A percentile compares a stretch with the other conserved stretches of the same genome.
Conservation (phyloP, 1,140 invertebrate species). For the Drosophila mojavensis region DNA sequence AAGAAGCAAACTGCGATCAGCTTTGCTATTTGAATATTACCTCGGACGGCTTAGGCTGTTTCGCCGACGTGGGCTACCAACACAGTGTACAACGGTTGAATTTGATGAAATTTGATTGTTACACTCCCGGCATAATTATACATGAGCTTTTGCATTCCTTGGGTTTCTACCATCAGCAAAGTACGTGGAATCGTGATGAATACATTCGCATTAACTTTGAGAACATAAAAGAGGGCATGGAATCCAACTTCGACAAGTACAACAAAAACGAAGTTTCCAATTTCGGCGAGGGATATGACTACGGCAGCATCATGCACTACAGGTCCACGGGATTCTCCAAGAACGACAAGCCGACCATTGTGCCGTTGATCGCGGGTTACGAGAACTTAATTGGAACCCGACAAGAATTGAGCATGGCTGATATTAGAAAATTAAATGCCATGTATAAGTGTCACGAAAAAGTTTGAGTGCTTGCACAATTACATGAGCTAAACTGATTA, state of each 20-base stretch:
- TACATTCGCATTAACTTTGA: slow-evolving; percentile 86
- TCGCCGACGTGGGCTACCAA: slow-evolving; percentile 85
- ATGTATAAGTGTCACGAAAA: slow-evolving; percentile 86
- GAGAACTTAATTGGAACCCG: slow-evolving; percentile 86
- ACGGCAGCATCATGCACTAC: slow-evolving; percentile 92
- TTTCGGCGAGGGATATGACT: slow-evolving; percentile 86
- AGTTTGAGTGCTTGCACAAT: not conserved
- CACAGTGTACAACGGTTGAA: slow-evolving; percentile 85
- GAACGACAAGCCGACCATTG: slow-evolving; percentile 89
- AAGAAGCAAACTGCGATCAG: slow-evolving; percentile 56
- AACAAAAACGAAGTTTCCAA: slow-evolving; percentile 84
- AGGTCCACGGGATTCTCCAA: slow-evolving; percentile 87
- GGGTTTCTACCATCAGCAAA: slow-evolving; percentile 87
- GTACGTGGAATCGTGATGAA: slow-evolving; percentile 86
- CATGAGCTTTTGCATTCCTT: slow-evolving; percentile 89
- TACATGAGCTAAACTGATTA: not conserved
- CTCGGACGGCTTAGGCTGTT: slow-evolving; percentile 82
- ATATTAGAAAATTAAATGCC: slow-evolving; percentile 87
- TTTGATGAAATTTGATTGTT: slow-evolving; percentile 85
- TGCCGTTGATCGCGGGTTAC: slow-evolving; percentile 77
- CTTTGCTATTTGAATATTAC: slow-evolving; percentile 63
- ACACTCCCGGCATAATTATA: slow-evolving; percentile 86
- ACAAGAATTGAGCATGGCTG: slow-evolving; percentile 86
- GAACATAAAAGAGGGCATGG: slow-evolving; percentile 85
- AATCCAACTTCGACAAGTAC: slow-evolving; percentile 86